Base-by-base conservation (phyloP, 23 tunicate species). In the Aplidium turbinatum region DNA sequence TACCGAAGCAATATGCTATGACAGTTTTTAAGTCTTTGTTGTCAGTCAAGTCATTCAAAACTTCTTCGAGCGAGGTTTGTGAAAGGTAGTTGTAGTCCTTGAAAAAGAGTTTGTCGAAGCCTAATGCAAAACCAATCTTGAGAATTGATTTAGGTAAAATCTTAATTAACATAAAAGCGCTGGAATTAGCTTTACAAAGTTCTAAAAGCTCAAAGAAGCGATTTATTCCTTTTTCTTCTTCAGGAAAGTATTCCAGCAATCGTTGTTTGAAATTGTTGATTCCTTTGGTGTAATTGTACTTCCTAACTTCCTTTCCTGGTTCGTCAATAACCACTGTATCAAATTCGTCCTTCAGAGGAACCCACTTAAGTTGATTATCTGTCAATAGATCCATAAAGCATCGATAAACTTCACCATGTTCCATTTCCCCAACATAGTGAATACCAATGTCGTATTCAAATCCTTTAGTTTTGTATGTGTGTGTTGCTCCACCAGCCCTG, bases 391-490 rank as follows among this genome's bases (percentile, higher is more conserved):
- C 97, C 30, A 91, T 22, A 16, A 84, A 38, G 18, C 75, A 47
- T 21, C 79, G 66, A 54, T 79, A 67, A 71, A 91, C 55, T 21
- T 74, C 58, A 19, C 86, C 91, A 23, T 24, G 33, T 31, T 56
- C 81, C 79, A 91, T 78, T 35, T 84, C 67, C 0, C 97, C 97
- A 26, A 91, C 71, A 68, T 91, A 91, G 58, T 91, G 97, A 25
- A 91, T 65, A 22, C 97, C 97, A 57, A 91, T 74, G 48, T 91
- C 97, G 75, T 63, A 91, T 51, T 91, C 97, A 75, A 56, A 91
- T 11, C 97, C 97, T 53, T 84, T 91, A 20, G 61, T 65, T 47
- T 91, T 92, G 56, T 72, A 91, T 18, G 92, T 79, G 48, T 91
- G 97, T 19, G 97, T 91, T 33, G 91, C 79, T 24, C 97, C 97